Base-by-base conservation (phyloP, 1,140 invertebrate species). In the Ladona fulva region DNA sequence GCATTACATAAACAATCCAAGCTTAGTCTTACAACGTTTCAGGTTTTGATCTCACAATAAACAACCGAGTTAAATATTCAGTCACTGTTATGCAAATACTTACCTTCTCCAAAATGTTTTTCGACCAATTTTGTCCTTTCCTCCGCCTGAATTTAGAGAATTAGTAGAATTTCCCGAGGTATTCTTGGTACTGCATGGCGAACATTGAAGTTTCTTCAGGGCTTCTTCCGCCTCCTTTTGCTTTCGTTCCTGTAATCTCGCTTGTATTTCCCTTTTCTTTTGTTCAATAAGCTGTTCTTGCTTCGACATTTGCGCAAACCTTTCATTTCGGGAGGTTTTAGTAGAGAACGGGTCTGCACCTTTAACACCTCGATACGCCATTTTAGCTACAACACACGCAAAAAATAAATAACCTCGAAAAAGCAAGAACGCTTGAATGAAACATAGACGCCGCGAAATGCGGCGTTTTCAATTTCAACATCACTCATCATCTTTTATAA, bases 211-310 rank as follows among this genome's bases (percentile, higher is more conserved):
- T 66, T 85, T 87, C 81, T 87, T 88, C 22, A 85, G 84, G 80
- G 83, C 83, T 81, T 89, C 86, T 42, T 86, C 85, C 24, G 87
- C 87, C 78, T 89, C 87, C 85, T 90, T 87, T 22, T 86, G 86
- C 81, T 88, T 89, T 78, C 89, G 86, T 77, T 90, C 88, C 80
- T 88, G 84, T 80, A 90, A 83, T 81, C 91, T 91, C 24, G 89
- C 89, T 81, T 91, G 88, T 80, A 93, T 92, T 82, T 92, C 91
- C 77, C 87, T 87, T 83, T 93, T 93, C 82, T 93, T 94, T 81
- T 92, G 89, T 82, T 93, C 91, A 80, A 94, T 94, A 78, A 94
- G 88, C 85, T 93, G 89, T 83, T 94, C 91, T 81, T 94, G 92
- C 81, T 92, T 92, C 24, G 91, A 90, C 92, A 94, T 94, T 87